These are phyloP conservation scores for Garrulus glandarius DNA, from an alignment of 2,797 vertebrate genomes.

Conservation along the genomic window DNA sequence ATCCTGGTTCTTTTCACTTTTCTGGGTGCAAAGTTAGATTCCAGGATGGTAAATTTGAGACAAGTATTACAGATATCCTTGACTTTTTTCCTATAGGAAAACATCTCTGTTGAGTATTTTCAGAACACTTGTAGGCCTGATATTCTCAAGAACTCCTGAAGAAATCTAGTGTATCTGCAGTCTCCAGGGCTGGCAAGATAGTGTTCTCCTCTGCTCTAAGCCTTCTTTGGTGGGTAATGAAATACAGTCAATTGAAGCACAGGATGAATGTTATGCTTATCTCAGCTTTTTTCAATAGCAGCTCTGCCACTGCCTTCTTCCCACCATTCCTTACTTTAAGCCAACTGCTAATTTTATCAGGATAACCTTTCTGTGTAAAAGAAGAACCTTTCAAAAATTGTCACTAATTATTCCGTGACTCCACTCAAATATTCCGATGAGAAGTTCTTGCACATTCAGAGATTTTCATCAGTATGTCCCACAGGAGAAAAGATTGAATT, in stretches of 20 bases:
- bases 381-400: neutral
- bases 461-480: neutral
- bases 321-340: neutral
- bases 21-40: neutral
- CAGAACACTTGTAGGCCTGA: neutral
- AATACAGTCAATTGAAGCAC: neutral
- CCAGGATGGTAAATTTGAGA: neutral
- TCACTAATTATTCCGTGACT: neutral
- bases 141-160: neutral
- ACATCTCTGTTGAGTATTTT: neutral
- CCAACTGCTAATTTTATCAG: slow-evolving; percentile 9
- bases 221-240: neutral
- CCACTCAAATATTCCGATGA: neutral
- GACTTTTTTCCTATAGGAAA: neutral
- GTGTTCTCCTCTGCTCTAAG: neutral
- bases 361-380: neutral
- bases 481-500: neutral
- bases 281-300: neutral
- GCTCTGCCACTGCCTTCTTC: neutral
- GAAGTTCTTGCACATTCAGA: neutral
- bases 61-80: neutral
- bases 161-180: neutral
- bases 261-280: neutral
- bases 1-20: neutral
- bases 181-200: neutral